phyloP scores from a whole-genome alignment of 23 tunicate species.

The Trididemnum nubilum region DNA sequence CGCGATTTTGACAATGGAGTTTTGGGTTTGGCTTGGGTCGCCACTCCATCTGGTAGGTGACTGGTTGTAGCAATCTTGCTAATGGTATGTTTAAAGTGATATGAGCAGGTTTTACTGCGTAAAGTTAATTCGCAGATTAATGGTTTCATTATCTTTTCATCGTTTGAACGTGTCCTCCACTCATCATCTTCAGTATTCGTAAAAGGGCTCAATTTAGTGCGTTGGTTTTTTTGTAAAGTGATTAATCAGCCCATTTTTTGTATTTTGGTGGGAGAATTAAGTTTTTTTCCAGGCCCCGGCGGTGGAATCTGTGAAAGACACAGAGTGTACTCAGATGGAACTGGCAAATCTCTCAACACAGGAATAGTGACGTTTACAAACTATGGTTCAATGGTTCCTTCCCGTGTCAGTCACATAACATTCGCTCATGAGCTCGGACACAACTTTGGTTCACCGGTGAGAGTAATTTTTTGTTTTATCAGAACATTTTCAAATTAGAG shows the following conservation, averaged over 20 bases:
- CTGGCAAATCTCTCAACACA: slow-evolving; percentile 80
- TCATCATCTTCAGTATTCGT: too few species aligned
- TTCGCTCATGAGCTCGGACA: slow-evolving; percentile 98
- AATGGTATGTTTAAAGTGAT: too few species aligned
- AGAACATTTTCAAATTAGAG: too few species aligned
- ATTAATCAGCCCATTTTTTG: too few species aligned
- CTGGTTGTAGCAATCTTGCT: too few species aligned
- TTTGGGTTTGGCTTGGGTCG: slow-evolving; percentile 97
- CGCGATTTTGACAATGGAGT: slow-evolving; percentile 96
- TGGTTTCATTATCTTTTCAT: not conserved
- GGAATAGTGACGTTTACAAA: slow-evolving; percentile 92
- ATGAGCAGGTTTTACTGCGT: too few species aligned
- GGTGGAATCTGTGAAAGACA: slow-evolving; percentile 95
- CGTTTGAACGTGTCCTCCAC: not conserved
- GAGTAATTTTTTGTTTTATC: too few species aligned
- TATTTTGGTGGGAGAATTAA: not conserved
- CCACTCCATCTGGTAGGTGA: slow-evolving; percentile 45
- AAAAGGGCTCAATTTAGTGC: too few species aligned
- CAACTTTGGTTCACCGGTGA: slow-evolving; percentile 97
- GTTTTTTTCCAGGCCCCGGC: slow-evolving; percentile 54
- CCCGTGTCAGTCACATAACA: slow-evolving; percentile 90
- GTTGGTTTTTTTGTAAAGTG: too few species aligned
- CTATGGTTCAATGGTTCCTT: slow-evolving; percentile 78
- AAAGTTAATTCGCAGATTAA: too few species aligned
- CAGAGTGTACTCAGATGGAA: slow-evolving; percentile 58